A percentile compares a stretch with the other conserved stretches of the same genome.
These are phyloP conservation scores for Lacerta viridis DNA, from an alignment of 2,797 vertebrate genomes.

Conservation along the genomic window DNA sequence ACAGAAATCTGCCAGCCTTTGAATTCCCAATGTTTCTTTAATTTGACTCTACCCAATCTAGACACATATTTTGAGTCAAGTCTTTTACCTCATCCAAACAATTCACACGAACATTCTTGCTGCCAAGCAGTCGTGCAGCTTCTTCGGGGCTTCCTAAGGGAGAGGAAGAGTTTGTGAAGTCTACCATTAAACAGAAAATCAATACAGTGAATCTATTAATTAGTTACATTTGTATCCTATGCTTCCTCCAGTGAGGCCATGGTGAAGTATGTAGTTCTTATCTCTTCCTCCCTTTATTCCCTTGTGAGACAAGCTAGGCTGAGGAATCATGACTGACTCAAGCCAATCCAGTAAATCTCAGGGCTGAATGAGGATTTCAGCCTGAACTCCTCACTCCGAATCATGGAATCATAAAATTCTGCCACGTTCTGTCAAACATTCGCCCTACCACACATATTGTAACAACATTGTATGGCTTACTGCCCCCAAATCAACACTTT, in stretches of 20 bases:
- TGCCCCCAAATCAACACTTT: neutral
- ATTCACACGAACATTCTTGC: slow-evolving; percentile 95
- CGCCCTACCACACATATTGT: neutral
- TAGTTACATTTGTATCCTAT: neutral
- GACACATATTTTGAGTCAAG: slow-evolving; percentile 2
- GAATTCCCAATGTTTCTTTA: neutral
- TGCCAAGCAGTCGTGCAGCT: slow-evolving; percentile 91
- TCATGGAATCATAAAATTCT: neutral
- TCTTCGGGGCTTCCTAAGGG: slow-evolving; percentile 92
- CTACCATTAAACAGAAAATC: neutral
- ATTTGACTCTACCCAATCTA: slow-evolving; percentile 29
- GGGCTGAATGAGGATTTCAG: neutral
- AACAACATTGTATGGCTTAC: neutral
- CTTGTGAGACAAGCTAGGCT: neutral
- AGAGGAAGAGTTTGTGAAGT: neutral
- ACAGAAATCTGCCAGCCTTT: neutral
- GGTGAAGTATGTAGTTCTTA: neutral
- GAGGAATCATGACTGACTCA: neutral
- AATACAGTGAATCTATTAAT: slow-evolving; percentile 13
- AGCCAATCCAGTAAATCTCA: neutral
- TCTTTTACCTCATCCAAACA: slow-evolving; percentile 96
- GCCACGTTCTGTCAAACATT: neutral
- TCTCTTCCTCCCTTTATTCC: neutral
- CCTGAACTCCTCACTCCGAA: neutral
- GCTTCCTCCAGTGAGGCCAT: neutral